Base-by-base conservation (phyloP, 1,140 invertebrate genomes). In the Ips typographus region DNA sequence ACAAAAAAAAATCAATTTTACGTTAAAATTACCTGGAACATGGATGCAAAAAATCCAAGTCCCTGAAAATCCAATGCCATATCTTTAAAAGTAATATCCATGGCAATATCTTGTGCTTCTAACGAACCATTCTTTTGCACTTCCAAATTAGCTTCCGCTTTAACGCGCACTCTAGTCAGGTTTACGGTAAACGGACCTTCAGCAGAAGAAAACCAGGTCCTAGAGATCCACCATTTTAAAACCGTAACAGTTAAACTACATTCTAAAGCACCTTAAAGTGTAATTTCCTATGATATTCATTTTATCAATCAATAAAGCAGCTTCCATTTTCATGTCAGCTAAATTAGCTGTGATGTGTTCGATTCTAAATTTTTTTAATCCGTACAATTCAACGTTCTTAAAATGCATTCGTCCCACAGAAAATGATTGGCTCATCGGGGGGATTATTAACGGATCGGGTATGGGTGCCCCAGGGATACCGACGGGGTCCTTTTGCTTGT, bases 21-120 rank as follows among this genome's bases (percentile, higher is more conserved):
- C 3, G n/a, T 40, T 40, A 56, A 22, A 3, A 22, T 68, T 62
- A 74, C 73, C 80, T 94, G 91, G 68, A 94, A 88, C 65, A 94
- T 83, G 36, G 84, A 82, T 0, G 89, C 90, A 41, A 92, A 80
- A 60, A 92, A 86, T 2, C 91, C 91, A 0, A 93, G 82, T 77
- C 93, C 92, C 77, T 92, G 84, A 72, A 95, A 94, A 74, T 94
- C 88, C 83, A 94, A 86, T 7, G 86, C 81, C 61, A 94, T 92
- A 39, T 88, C 88, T n/a, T 83, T 83, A 71, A 94, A 93, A 0
- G 84, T 86, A 38, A 94, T 85, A 75, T 95, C 91, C 83, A 94
- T 90, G 36, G 85, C 85, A 49, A 94, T 92, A 52, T 91, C 85
- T 73, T 92, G 86, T 1, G 91, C 90, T 78, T 89, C 85, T 5